Evolutionary conservation across 2,797 vertebrate genomes (phyloP), one percentile per base, ranked within the genome.

Genomic region (Gambusia yucatana): DNA sequence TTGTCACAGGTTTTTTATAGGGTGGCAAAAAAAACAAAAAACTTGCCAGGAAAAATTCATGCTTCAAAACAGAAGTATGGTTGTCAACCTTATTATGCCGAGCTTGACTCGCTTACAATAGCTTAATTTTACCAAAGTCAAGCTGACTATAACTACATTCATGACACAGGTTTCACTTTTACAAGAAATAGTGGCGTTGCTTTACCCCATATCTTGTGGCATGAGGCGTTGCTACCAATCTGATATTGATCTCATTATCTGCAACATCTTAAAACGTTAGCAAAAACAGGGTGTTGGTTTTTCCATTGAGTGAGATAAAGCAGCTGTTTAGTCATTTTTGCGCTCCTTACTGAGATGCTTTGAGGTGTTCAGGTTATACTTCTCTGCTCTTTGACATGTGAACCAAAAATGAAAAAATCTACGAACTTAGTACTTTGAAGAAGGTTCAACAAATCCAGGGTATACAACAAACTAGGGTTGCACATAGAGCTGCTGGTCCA

Each of bases 151-250:
- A 67, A 41, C 17, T 67, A 43, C 1, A 44, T 69, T 69, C 39
- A 25, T 13, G 65, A 69, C 28, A 69, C 36, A 67, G 22, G 67
- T 69, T 44, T 69, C 41, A 69, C 41, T 69, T 69, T 69, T 41
- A n/a, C 41, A 28, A 69, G 25, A 70, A 14, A n/a, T n/a, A 6
- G 2, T 20, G 4, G 9, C n/a, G 65, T n/a, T 8, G 33, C 44
- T 77, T 65, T 33, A 63, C 4, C 10, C 25, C 10, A 70, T 25
- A 6, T 44, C 25, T 44, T 44, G 67, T 71, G 41, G n/a, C 41
- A 71, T 46, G 43, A 71, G 25, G n/a, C 17, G 67, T 71, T 46
- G 67, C 22, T 71, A 17, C 14, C 25, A n/a, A 70, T 16, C 13
- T 14, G 25, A n/a, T 46, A 25, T 16, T 28, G 41, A 69, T 69